Conservation (phyloP, 2,113 vertebrate genomes). For the Rattus norvegicus region GRCr8 NC_086023.1:92591501-92592000, state of each 20-base stretch:
- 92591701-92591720: background rate
- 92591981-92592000: accelerated
- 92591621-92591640: background rate
- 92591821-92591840: background rate
- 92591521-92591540: background rate
- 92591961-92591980: no score
- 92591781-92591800: background rate
- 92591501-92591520: background rate
- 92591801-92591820: background rate
- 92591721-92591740: background rate
- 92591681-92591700: no score
- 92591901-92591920: background rate
- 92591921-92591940: background rate
- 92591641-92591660: background rate
- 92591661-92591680: background rate
- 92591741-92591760: background rate
- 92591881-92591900: background rate
- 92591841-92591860: background rate
- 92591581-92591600: background rate
- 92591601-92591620: background rate
- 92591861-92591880: background rate
- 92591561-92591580: background rate
- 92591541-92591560: background rate
- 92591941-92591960: background rate
- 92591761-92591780: background rate